Conservation (phyloP, 2,797 vertebrate species). For the Oryzias dopingdopingensis region DNA sequence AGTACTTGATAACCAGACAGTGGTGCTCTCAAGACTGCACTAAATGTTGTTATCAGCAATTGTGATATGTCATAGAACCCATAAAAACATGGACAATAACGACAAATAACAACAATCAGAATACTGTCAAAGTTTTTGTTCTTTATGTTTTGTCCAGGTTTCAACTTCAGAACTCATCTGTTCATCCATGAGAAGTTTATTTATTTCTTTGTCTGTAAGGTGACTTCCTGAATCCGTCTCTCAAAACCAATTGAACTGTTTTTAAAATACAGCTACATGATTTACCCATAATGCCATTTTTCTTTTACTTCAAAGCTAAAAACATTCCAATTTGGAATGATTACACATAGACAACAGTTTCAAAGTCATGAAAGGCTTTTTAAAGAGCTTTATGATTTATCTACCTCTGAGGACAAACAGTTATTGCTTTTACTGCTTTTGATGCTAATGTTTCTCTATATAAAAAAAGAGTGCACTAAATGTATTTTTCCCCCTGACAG, state of each 20-base stretch:
- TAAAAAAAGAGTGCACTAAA: slow-evolving; percentile 26
- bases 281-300: not conserved
- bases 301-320: not conserved
- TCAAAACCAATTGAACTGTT: slow-evolving; percentile 6
- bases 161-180: no score
- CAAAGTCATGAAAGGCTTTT: slow-evolving; percentile 24
- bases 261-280: not conserved
- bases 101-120: no score
- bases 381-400: slow-evolving; percentile 37
- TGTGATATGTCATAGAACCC: no score
- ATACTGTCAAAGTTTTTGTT: no score
- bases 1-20: no score
- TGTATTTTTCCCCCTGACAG: no score
- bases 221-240: slow-evolving; percentile 19
- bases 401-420: slow-evolving; percentile 21
- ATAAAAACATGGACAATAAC: no score
- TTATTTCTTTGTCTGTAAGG: slow-evolving; percentile 22
- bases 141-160: no score
- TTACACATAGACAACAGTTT: slow-evolving; percentile 30
- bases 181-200: slow-evolving; percentile 18
- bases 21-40: no score
- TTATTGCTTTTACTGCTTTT: not conserved
- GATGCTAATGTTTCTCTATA: slow-evolving; percentile 34
- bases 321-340: not conserved
- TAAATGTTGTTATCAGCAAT: no score